phyloP scores from a whole-genome alignment of 2,113 vertebrate genomes.

The Esox niger region DNA sequence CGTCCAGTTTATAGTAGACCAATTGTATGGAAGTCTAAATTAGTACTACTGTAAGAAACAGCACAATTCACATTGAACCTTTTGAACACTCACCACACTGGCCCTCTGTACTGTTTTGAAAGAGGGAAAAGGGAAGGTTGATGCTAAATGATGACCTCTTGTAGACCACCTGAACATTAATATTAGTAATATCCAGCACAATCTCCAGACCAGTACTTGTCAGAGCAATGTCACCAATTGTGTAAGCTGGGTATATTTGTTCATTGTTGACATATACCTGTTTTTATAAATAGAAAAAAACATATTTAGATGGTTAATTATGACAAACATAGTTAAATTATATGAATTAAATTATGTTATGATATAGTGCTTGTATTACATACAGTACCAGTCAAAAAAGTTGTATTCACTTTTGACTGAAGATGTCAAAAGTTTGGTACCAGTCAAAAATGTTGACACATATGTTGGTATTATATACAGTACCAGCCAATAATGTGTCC shows the following conservation, averaged over 20 bases:
- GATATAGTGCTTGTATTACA: too few species aligned
- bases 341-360: neutral
- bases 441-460: too few species aligned
- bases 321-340: neutral
- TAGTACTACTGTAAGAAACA: neutral
- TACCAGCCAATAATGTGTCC: too few species aligned
- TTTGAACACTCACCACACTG: conserved; percentile 83
- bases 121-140: conserved; percentile 76
- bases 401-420: too few species aligned
- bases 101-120: conserved; percentile 85
- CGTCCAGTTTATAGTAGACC: neutral
- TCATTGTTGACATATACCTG: conserved; percentile 78
- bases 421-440: too few species aligned
- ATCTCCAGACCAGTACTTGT: conserved; percentile 74
- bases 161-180: conserved; percentile 72
- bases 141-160: conserved; percentile 75
- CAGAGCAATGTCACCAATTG: conserved; percentile 64
- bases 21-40: neutral
- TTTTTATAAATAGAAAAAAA: neutral
- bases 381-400: too few species aligned
- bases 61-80: neutral
- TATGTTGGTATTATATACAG: too few species aligned
- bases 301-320: neutral
- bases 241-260: conserved; percentile 73
- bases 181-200: conserved; percentile 68